Base-by-base conservation (phyloP, 2,797 vertebrate genomes). In the Etheostoma perlongum region DNA sequence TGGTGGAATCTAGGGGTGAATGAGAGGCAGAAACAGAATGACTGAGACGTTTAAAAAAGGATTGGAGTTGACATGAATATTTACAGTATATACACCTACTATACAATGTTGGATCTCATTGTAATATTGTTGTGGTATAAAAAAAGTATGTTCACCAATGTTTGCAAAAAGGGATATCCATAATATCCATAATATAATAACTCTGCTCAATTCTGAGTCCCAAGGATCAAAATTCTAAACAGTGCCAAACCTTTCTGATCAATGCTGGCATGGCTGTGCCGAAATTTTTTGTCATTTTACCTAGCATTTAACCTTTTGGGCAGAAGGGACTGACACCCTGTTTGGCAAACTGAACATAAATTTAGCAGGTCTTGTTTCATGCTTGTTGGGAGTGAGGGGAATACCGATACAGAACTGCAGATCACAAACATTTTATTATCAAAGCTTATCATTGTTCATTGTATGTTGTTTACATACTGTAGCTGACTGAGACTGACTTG, bases 311-410 rank as follows among this genome's bases (percentile, higher is more conserved):
- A 64, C 59, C 57, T 70, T 66, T 60, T 44, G 69, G 49, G 40
- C 59, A 74, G 53, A 76, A 51, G 75, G 67, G 53, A 78, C 30
- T 65, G 54, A 66, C 63, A 72, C 27, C 30, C 47, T 71, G 21
- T 62, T 74, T 77, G 61, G 57, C 19, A 72, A 18, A 74, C 27
- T 72, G 68, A 76, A 57, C 27, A 72, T 57, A 40, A 0, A 48
- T 67, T 42, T 59, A 57, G 21, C 40, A 16, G 14, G 27, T 23
- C 73, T 67, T 79, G 47, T 71, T 77, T 71, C 44, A 48, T 74
- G 25, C 69, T 58, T 64, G 68, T 51, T 69, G 53, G 68, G 72
- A 62, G 48, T 14, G 36, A 59, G 18, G 18, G 65, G 12, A 18
- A 62, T 15, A 51, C 15, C 7, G 19, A 53, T 27, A 68, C 6